Evolutionary conservation across 2,113 vertebrate species (phyloP).

Genomic region (Ondatra zibethicus): DNA sequence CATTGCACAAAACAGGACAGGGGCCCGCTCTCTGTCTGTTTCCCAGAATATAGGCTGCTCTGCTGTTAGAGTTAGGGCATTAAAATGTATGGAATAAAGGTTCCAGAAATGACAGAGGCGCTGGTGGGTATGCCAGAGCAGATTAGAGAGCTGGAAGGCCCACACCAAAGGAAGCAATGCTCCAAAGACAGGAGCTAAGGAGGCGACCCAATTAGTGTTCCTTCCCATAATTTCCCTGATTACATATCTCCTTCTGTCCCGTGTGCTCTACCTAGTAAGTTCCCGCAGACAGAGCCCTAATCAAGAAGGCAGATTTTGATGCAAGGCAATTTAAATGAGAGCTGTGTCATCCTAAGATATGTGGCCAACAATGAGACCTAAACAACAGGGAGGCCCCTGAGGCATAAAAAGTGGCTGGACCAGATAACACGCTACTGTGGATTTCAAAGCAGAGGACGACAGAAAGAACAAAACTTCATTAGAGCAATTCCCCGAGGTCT

Average conservation of each 20-base stretch:
- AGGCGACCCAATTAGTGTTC: conserved; percentile 66
- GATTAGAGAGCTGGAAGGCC: conserved; percentile 52
- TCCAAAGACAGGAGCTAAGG: conserved; percentile 52
- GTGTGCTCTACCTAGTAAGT: conserved; percentile 50
- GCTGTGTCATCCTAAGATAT: conserved; percentile 58
- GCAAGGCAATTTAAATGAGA: conserved; percentile 60
- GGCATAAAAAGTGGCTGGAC: conserved; percentile 53
- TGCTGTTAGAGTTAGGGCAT: conserved; percentile 12
- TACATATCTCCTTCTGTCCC: conserved; percentile 62
- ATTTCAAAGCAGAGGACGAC: conserved; percentile 60
- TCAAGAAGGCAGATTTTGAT: conserved; percentile 64
- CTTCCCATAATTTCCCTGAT: conserved; percentile 74
- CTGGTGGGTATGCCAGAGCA: conserved; percentile 46
- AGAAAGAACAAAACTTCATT: conserved; percentile 24
- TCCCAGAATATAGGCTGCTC: background rate
- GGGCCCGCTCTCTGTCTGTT: background rate
- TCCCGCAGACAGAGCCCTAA: conserved; percentile 63
- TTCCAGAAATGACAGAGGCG: background rate
- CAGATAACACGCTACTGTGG: conserved; percentile 45
- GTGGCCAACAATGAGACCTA: conserved; percentile 52
- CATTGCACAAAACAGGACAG: background rate
- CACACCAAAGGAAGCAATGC: conserved; percentile 38
- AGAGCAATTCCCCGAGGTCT: conserved; percentile 18
- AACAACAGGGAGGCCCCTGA: conserved; percentile 49
- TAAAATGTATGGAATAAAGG: background rate